phyloP scores from a whole-genome alignment of 2,797 vertebrate genomes.

The Phylloscopus collybita region DNA sequence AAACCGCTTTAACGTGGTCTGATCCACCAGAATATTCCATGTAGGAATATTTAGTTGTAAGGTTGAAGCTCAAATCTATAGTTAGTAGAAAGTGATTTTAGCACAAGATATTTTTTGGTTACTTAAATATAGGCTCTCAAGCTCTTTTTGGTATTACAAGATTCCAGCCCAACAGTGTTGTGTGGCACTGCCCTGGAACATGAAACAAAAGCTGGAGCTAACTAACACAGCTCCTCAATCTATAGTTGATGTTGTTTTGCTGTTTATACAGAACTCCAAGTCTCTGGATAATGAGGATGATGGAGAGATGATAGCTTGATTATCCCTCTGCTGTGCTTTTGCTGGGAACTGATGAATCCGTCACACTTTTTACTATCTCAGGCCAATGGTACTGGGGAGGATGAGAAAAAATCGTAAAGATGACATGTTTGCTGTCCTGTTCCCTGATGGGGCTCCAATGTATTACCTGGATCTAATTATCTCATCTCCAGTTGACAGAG shows the following conservation, averaged over 20 bases:
- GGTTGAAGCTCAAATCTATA: background rate
- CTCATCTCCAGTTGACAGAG: conserved; percentile 83
- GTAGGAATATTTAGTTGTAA: background rate
- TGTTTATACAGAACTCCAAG: background rate
- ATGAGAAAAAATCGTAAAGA: conserved; percentile 79
- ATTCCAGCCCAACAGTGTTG: background rate
- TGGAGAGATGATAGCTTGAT: conserved; percentile 74
- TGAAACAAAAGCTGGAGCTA: background rate
- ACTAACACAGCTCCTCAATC: background rate
- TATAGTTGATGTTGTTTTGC: background rate
- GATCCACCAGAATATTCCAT: background rate
- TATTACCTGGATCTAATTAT: conserved; percentile 89
- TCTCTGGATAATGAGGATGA: conserved; percentile 60
- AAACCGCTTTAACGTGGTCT: background rate
- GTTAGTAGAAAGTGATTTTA: background rate
- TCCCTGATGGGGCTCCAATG: conserved; percentile 83
- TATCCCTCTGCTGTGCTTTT: conserved; percentile 59
- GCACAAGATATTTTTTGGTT: background rate
- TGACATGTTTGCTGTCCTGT: conserved; percentile 81
- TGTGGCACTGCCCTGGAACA: background rate
- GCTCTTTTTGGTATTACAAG: background rate
- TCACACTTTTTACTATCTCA: conserved; percentile 64
- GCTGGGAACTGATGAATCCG: conserved; percentile 47
- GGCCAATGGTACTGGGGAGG: conserved; percentile 69
- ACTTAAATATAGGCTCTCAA: background rate